A percentile compares a stretch with the other conserved stretches of the same genome.
Conservation (phyloP, 2,888 invertebrate genomes). For the Rhimphoctona megacephalus region DNA sequence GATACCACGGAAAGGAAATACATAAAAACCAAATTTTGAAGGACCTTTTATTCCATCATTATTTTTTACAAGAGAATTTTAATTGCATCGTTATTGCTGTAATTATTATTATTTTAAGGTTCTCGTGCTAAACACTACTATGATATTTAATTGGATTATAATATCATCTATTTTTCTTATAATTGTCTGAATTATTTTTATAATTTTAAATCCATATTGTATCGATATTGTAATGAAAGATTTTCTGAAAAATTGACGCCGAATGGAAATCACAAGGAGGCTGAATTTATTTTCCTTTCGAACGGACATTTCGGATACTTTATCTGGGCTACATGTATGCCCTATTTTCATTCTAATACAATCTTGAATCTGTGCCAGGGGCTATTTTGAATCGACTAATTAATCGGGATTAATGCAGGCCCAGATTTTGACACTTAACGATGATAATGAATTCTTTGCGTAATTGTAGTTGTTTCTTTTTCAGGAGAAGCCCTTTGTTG, state of each 20-base stretch:
- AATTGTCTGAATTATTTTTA: neutral
- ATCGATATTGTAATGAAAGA: neutral
- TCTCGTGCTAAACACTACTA: neutral
- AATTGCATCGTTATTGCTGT: neutral
- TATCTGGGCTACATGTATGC: constrained; percentile 21
- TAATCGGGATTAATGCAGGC: constrained; percentile 39
- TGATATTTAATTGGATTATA: neutral
- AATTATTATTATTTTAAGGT: neutral
- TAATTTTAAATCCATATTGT: neutral
- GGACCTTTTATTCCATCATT: neutral
- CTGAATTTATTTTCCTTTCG: neutral
- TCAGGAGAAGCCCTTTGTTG: neutral
- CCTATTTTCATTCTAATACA: constrained; percentile 37
- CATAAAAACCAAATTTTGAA: neutral
- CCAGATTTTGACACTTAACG: constrained; percentile 11
- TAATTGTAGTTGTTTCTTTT: neutral
- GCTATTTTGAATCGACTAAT: constrained; percentile 37
- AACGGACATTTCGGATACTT: constrained; percentile 12
- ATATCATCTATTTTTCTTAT: neutral
- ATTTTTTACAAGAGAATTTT: neutral
- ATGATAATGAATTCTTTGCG: neutral
- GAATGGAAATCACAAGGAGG: neutral
- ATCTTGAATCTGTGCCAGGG: constrained; percentile 44
- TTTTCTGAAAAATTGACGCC: neutral
- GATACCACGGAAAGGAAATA: neutral